A percentile compares a stretch with the other conserved stretches of the same genome.
These are phyloP conservation scores for Martes martes DNA, from an alignment of 2,113 vertebrate genomes.

Conservation along the genomic window DNA sequence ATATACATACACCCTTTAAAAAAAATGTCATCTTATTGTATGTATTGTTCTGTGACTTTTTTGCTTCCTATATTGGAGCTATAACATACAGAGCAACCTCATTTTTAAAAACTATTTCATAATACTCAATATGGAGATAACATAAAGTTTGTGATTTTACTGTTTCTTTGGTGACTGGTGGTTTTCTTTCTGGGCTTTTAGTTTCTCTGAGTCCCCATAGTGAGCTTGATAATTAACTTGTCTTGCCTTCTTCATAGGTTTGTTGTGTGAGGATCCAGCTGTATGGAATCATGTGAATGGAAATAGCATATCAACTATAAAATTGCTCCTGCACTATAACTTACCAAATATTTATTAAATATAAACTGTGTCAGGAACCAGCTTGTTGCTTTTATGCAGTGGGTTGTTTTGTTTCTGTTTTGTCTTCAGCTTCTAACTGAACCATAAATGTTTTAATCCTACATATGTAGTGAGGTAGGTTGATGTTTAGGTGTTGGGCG, in stretches of 20 bases:
- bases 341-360: background rate
- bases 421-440: slow-evolving; percentile 36
- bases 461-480: background rate
- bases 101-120: background rate
- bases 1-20: background rate
- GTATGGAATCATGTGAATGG: background rate
- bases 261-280: background rate
- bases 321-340: background rate
- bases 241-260: background rate
- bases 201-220: background rate
- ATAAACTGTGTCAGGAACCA: background rate
- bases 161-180: background rate
- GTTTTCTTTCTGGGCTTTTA: background rate
- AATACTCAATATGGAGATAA: background rate
- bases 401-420: slow-evolving; percentile 30
- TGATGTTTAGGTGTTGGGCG: background rate
- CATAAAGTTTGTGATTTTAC: slow-evolving; percentile 11
- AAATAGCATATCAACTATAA: background rate
- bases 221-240: background rate
- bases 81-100: background rate
- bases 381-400: background rate
- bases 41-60: background rate
- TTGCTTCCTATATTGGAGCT: background rate
- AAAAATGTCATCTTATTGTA: background rate
- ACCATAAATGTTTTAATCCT: slow-evolving; percentile 13